Evolutionary conservation across 2,113 vertebrate species (phyloP), one percentile per base, ranked within the genome.

Genomic region (Myodes glareolus): DNA sequence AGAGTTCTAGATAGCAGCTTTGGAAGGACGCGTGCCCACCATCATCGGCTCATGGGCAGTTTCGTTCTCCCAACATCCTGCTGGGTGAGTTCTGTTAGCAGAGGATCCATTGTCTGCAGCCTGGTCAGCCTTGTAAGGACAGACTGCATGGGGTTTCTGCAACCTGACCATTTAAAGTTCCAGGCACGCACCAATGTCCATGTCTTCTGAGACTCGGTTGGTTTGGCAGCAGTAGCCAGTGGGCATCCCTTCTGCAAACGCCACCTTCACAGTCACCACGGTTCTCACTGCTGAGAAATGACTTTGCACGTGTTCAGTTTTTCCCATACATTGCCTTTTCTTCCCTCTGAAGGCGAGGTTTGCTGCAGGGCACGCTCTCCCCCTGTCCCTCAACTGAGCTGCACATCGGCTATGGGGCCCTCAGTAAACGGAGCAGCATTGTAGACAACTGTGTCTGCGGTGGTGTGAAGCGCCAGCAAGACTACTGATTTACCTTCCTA

Each of bases 401-500:
- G 23, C 45, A 29, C 52, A 31, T 45, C 1, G 0, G 50, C 77
- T 45, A 39, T 61, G 55, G 91, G 39, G 42, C 5, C 52, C 78
- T 77, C 75, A 68, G 29, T 73, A 76, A 27, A 52, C 13, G 0
- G 17, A 75, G 12, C 47, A 61, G 16, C 23, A 89, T 88, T 72
- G 31, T 73, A 14, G 88, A 47, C 7, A 94, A 86, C 70, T 55
- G 65, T 21, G 78, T 31, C 25, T n/a, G 39, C 42, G 76, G 80
- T 77, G 27, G 33, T 63, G 52, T 85, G 23, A 39, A 39, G 55
- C 25, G 7, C 47, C 70, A 63, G 47, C 33, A 23, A 13, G 77
- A 76, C 19, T 55, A 76, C 17, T 47, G 70, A 81, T 75, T 67
- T 92, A 91, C 61, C 50, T 91, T 85, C 42, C 76, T 84, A 85